Base-by-base conservation (phyloP, 2,888 invertebrate genomes). In the Malacosoma neustria region DNA sequence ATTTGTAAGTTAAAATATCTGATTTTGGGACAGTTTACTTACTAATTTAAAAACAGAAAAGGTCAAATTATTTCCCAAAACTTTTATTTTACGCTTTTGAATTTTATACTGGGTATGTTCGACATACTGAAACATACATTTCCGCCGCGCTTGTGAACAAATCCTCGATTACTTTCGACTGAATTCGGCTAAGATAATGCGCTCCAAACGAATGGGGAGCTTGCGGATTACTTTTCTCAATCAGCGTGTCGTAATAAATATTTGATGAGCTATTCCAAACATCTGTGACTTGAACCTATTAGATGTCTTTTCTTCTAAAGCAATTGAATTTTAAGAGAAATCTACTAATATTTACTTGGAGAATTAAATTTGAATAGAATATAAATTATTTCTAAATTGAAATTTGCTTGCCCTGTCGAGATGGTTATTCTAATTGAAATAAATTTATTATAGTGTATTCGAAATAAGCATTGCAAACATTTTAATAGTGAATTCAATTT, bases 201-300 rank as follows among this genome's bases (percentile, higher is more conserved):
- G 63, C 59, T 54, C 46, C 46, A 43, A 41, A 51, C 40, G 52
- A 61, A 67, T 50, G 53, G 44, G 48, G 55, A 47, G 53, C 51
- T 43, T 48, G 51, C 48, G 51, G 57, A 70, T 70, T 67, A 62
- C 62, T 64, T 65, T 61, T 65, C 63, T 59, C 61, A 66, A 72
- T 72, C 64, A 65, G 59, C 51, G 57, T 54, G 48, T 56, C 49
- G 56, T 60, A 60, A 66, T 71, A 72, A 72, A 72, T 68, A 64
- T 70, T 71, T 66, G 58, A 64, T 64, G 64, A 64, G 60, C 57
- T 51, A 51, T 57, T 51, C 46, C 41, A 48, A 48, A 53, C 49
- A 53, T 35, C 42, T 39, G 47, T 47, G 46, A 45, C 39, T 45
- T 42, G 43, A 45, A 35, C 38, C 42, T 45, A 36, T 42, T 47